Evolutionary conservation across 2,113 vertebrate genomes (phyloP), one percentile per base, ranked within the genome.

Genomic region (Cyprinodon brontotheroides): DNA sequence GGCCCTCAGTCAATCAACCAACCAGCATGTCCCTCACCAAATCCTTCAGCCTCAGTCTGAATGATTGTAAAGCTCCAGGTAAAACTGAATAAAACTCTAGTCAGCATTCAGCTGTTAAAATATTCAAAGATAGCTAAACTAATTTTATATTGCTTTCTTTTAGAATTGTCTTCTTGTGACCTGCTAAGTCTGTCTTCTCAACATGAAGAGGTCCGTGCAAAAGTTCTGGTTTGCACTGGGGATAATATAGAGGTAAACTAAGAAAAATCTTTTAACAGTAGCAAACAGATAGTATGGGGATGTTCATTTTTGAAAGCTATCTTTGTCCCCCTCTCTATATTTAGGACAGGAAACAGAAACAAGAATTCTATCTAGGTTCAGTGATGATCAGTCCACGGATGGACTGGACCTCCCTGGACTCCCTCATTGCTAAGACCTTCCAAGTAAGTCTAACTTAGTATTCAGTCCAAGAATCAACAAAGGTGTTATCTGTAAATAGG

Each of bases 331-430:
- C 41, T 70, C 37, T 81, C 22, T 71, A 17, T 79, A 36, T 86
- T 1, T 67, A 98, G 96, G 96, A 96, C 86, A 82, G 95, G 68
- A 98, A 97, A 75, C 96, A 96, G 84, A 96, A 96, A 89, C 96
- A 97, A 75, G 96, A 98, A 17, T 97, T 95, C 88, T 97, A 96
- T 87, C 88, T 98, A 76, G 97, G 97, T 6, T 95, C 95, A 61
- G 95, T 95, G 64, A 93, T 89, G 74, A 89, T 98, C 81, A 90
- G 87, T 61, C 93, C 92, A 0, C 96, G 94, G 72, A 95, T 96
- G 0, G 96, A 97, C 82, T 99, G 98, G 98, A 89, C 94, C 86
- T 92, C 83, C 89, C 94, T 99, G 11, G 98, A 99, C 87, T 94
- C 96, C 43, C 94, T 95, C 1, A 94, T 99, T 71, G 93, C 94